Percentiles rank a stretch among this genome's conserved stretches.
These are phyloP conservation scores for Cromileptes altivelis DNA, from an alignment of 2,113 vertebrate species.

Conservation along the genomic window DNA sequence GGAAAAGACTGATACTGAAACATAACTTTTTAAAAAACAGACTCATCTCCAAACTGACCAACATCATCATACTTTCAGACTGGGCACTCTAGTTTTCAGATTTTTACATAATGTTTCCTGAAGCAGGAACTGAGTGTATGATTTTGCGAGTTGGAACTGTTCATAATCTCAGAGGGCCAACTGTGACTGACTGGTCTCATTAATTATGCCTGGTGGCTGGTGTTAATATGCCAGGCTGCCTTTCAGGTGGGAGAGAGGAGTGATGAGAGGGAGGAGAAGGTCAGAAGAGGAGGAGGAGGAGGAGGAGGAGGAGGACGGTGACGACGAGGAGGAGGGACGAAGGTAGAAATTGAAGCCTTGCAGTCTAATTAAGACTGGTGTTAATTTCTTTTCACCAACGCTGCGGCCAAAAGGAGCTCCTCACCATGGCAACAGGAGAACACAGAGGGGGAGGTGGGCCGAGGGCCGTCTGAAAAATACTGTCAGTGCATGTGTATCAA, in stretches of 20 bases:
- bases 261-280: constrained; percentile 43
- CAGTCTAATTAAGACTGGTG: constrained; percentile 80
- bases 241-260: constrained; percentile 39
- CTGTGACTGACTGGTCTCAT: constrained; percentile 47
- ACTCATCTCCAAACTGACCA: background rate
- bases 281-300: constrained; percentile 29
- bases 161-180: constrained; percentile 18
- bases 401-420: constrained; percentile 40
- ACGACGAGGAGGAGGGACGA: constrained; percentile 31
- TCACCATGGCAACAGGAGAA: constrained; percentile 80
- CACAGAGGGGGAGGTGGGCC: constrained; percentile 26
- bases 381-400: constrained; percentile 75
- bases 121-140: background rate
- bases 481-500: constrained; percentile 13
- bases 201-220: constrained; percentile 60
- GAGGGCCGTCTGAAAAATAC: background rate
- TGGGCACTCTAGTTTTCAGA: background rate
- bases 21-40: background rate
- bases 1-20: background rate
- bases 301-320: constrained; percentile 4
- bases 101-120: background rate
- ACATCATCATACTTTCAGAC: background rate
- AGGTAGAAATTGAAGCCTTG: constrained; percentile 68
- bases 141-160: constrained; percentile 11
- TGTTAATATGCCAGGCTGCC: constrained; percentile 49